Base-by-base conservation (phyloP, 2,113 vertebrate genomes). In the Dendropsophus ebraccatus region DNA sequence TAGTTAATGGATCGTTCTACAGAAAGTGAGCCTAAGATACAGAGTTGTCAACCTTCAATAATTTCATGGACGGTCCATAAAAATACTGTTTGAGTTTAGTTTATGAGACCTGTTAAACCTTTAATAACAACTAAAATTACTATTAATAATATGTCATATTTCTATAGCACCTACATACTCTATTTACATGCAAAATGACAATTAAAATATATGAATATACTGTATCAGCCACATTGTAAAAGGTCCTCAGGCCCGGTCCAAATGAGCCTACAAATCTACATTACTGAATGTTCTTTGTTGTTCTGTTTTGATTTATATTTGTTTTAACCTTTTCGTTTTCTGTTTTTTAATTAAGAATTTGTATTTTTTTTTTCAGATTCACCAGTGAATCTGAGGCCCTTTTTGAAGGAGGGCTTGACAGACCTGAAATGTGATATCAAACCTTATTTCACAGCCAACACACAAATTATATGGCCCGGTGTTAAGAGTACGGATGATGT, bases 371-470 rank as follows among this genome's bases (percentile, higher is more conserved):
- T 52, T 84, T 1, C 65, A 94, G 95, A 78, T 3, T 90, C 91
- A 5, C 92, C 91, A 11, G 13, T 92, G 84, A 93, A 95, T 49
- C 77, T 94, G 60, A 87, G 89, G 69, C 87, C 49, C 3, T 89
- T 91, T 30, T 0, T 91, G 9, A 82, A 91, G 1, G 89, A 86
- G 10, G 89, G 88, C 0, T 47, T 56, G 0, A 87, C 93, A 0
- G 52, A 87, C 2, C 5, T 95, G 37, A 87, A 92, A 41, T 96
- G 95, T 88, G 90, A 91, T 70, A 80, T 95, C 62, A 92, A 82
- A 11, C 89, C 92, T 37, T 93, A 93, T 89, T 92, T 87, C 14
- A 91, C 92, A 8, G 78, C 79, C 1, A 89, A 91, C 12, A 91
- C 89, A 14, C 88, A 92, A 52, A 83, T 91, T 54, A 81, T 78